Conservation (phyloP, 2,888 invertebrate genomes). For the Aplocera efformata region DNA sequence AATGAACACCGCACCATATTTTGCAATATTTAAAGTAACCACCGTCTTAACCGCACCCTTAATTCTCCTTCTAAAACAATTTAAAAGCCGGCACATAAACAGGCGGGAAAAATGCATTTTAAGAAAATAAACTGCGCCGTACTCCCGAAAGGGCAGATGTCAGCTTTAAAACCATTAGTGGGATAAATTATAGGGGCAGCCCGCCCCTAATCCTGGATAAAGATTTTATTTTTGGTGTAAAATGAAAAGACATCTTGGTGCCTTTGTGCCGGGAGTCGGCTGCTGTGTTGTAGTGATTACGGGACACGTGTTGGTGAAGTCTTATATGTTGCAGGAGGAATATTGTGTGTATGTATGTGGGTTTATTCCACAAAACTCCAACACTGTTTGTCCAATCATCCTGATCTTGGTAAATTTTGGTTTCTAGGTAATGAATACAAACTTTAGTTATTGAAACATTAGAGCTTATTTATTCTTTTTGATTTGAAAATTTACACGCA, state of each 20-base stretch:
- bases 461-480: too few species aligned
- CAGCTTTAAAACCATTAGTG: conserved; percentile 71
- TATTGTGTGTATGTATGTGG: too few species aligned
- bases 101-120: conserved; percentile 38
- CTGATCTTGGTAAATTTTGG: too few species aligned
- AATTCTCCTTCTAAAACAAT: conserved; percentile 26
- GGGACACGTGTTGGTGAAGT: too few species aligned
- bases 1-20: background rate
- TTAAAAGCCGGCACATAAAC: conserved; percentile 28
- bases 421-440: too few species aligned
- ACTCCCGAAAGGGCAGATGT: conserved; percentile 65
- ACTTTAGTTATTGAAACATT: too few species aligned
- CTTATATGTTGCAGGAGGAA: too few species aligned
- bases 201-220: conserved; percentile 59
- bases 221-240: conserved; percentile 72
- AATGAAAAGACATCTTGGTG: conserved; percentile 64
- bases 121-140: conserved; percentile 37
- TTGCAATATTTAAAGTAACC: conserved; percentile 22
- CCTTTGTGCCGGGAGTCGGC: conserved; percentile 13
- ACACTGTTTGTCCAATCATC: too few species aligned
- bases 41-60: conserved; percentile 9
- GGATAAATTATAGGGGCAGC: conserved; percentile 60
- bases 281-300: too few species aligned
- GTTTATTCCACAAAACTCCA: too few species aligned
- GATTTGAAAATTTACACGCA: too few species aligned